Evolutionary conservation across 2,797 vertebrate genomes (phyloP), one percentile per base, ranked within the genome.

Genomic region (Arremon aurantiirostris): DNA sequence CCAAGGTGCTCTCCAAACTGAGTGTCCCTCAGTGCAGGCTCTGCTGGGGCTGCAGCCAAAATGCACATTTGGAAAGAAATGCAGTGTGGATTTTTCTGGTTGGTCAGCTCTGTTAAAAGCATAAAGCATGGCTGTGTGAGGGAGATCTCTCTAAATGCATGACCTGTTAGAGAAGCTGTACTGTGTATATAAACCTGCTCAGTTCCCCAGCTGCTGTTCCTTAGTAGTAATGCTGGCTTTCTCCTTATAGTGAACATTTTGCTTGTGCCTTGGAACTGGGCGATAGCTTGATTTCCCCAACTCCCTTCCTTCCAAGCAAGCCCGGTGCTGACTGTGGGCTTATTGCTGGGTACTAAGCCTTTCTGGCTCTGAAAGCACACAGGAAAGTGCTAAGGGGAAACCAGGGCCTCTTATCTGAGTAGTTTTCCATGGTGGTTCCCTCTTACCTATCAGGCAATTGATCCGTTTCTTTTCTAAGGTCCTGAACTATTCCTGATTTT

Each of bases 261-360:
- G 94, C 95, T 95, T 95, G 95, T 97, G 95, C 96, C 96, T 97
- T 97, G 91, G 92, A 96, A 96, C 82, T 79, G 94, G 92, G 95
- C 44, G 35, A n/a, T 30, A 94, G 91, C 95, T 96, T 88, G 87
- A 94, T 78, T 96, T 96, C 91, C 94, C 95, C 69, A 72, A 24
- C 32, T 57, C 82, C 70, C 80, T 63, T 53, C 91, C 76, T 92
- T 95, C 89, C 82, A 92, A 89, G 80, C 82, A 91, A 94, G 93
- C 89, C 93, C 93, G 49, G 87, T 83, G 87, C 76, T 95, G 87
- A 72, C 65, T 86, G 66, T 61, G 52, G 91, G 85, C 69, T 93
- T 72, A 71, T 21, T 44, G 79, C 89, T 92, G 96, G 85, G 85
- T 93, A 76, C 85, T 63, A 57, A 86, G 95, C 95, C 93, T 82